Conservation (phyloP, 2,113 vertebrate species). For the Clinocottus analis region DNA sequence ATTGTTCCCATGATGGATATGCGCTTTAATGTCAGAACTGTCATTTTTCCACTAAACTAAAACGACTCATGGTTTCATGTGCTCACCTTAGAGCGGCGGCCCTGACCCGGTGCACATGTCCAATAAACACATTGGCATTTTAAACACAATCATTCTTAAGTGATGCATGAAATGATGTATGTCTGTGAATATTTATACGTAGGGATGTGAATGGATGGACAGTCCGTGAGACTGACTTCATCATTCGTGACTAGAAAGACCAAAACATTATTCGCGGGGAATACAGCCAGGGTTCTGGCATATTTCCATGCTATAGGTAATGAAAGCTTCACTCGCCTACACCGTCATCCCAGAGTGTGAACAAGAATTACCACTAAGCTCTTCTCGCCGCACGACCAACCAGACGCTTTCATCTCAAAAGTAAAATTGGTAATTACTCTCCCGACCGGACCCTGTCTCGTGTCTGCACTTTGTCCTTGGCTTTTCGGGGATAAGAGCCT, state of each 20-base stretch:
- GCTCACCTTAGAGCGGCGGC: conserved; percentile 16
- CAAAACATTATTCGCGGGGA: conserved; percentile 39
- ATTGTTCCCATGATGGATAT: conserved; percentile 79
- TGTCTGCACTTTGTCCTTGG: conserved; percentile 71
- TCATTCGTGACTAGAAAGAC: conserved; percentile 52
- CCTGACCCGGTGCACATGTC: conserved; percentile 27
- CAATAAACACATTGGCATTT: conserved; percentile 66
- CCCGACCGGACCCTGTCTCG: conserved; percentile 36
- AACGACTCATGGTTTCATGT: conserved; percentile 45
- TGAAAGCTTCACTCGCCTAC: conserved; percentile 48
- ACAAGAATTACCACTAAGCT: conserved; percentile 30
- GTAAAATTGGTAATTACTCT: conserved; percentile 64
- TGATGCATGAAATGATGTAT: conserved; percentile 37
- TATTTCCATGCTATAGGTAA: conserved; percentile 56
- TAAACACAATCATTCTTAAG: conserved; percentile 61
- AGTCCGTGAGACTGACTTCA: conserved; percentile 55
- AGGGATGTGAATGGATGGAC: conserved; percentile 32
- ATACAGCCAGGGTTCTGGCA: conserved; percentile 40
- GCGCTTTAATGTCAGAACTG: conserved; percentile 72
- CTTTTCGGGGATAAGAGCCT: conserved; percentile 59
- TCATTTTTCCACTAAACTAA: conserved; percentile 69
- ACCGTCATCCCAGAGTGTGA: conserved; percentile 51
- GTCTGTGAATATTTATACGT: conserved; percentile 71
- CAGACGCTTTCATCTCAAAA: conserved; percentile 57
- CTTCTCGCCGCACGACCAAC: conserved; percentile 37